Percentiles rank a stretch among this genome's conserved stretches.
These are phyloP conservation scores for Rhagologus leucostigma DNA, from an alignment of 2,113 vertebrate genomes.

Conservation along the genomic window DNA sequence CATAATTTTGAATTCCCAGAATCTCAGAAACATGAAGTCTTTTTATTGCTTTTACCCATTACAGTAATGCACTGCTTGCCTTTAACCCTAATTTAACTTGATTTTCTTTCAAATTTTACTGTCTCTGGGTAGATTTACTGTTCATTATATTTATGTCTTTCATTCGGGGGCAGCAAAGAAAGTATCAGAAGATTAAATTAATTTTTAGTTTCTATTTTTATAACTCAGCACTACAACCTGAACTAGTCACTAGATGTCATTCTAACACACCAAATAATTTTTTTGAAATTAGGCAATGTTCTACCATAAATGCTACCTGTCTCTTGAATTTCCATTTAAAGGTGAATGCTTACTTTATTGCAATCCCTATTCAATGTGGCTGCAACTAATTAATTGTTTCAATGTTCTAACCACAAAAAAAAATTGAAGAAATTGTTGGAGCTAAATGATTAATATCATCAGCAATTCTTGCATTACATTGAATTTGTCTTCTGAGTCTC, in stretches of 20 bases:
- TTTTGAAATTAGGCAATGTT: neutral
- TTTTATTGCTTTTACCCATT: neutral
- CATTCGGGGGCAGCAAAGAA: conserved; percentile 16
- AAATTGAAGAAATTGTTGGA: neutral
- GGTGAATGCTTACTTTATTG: neutral
- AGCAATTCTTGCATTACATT: neutral
- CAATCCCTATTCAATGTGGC: neutral
- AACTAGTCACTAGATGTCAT: conserved; percentile 64
- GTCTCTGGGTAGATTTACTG: neutral
- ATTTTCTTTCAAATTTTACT: neutral
- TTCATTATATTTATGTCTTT: neutral
- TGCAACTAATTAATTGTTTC: neutral
- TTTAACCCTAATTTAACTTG: neutral
- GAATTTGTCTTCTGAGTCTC: neutral
- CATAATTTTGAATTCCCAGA: neutral
- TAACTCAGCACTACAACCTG: neutral
- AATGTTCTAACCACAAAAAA: neutral
- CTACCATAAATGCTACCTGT: neutral
- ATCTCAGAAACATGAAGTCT: neutral
- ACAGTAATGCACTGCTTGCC: neutral
- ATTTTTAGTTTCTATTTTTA: neutral
- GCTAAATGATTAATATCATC: neutral
- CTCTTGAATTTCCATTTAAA: neutral
- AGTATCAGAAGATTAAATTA: neutral
- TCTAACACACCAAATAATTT: conserved; percentile 56